These are phyloP conservation scores for Xylophagus ater DNA, from an alignment of 2,888 invertebrate genomes.

Conservation along the genomic window DNA sequence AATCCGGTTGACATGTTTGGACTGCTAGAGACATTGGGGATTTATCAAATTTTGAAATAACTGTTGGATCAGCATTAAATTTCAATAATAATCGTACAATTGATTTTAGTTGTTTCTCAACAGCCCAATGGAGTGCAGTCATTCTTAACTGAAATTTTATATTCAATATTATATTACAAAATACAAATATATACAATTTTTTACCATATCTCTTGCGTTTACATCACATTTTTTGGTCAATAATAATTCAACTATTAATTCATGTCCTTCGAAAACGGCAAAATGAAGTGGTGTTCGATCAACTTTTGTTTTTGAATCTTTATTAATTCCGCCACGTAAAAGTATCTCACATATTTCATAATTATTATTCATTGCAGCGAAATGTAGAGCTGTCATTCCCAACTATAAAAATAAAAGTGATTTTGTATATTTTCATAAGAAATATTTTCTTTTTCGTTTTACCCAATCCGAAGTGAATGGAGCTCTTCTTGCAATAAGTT, in stretches of 20 bases:
- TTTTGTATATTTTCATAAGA: too few relatives aligned
- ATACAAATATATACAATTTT: too few relatives aligned
- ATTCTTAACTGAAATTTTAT: slow-evolving; percentile 66
- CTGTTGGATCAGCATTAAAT: slow-evolving; percentile 58
- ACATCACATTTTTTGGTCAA: slow-evolving; percentile 58
- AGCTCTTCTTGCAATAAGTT: slow-evolving; percentile 74
- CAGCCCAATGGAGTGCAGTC: slow-evolving; percentile 94
- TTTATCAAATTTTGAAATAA: slow-evolving; percentile 62
- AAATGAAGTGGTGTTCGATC: slow-evolving; percentile 86
- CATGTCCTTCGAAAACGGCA: slow-evolving; percentile 76
- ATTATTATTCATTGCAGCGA: slow-evolving; percentile 74
- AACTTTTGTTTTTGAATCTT: slow-evolving; percentile 84
- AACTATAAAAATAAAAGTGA: slow-evolving; percentile 47
- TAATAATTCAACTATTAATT: slow-evolving; percentile 57
- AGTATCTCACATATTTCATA: slow-evolving; percentile 68
- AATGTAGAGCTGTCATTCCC: slow-evolving; percentile 81
- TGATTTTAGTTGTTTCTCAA: slow-evolving; percentile 62
- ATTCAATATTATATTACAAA: too few relatives aligned
- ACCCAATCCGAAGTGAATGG: slow-evolving; percentile 93
- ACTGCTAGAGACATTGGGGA: slow-evolving; percentile 56
- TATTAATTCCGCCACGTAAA: slow-evolving; percentile 72
- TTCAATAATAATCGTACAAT: slow-evolving; percentile 59
- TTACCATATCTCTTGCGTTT: slow-evolving; percentile 68
- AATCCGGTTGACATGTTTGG: slow-evolving; percentile 51
- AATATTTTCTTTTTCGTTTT: slow-evolving; percentile 25